Evolutionary conservation across 2,888 invertebrate species (phyloP), one percentile per base, ranked within the genome.

Genomic region (Cephus runcator): DNA sequence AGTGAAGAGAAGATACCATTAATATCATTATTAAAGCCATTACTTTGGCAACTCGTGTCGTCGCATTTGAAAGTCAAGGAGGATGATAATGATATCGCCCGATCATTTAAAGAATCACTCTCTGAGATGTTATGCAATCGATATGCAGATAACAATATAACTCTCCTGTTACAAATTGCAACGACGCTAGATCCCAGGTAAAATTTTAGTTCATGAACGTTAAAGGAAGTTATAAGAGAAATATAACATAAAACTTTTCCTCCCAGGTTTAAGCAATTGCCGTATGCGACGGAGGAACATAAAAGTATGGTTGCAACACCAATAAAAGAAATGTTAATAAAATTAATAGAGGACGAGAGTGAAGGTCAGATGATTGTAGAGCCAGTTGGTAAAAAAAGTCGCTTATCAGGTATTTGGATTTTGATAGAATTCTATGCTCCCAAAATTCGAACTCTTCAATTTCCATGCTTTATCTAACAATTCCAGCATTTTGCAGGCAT

Each of bases 1-100:
- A 87, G 87, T 80, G 90, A 90, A 80, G 90, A 90, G 76, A 89
- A 90, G 78, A 85, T 85, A 33, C 88, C 90, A n/a, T 82, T 89
- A 11, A 85, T 90, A 73, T 90, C 90, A 15, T 82, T 90, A 71
- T 81, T 90, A 36, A 89, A 89, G 80, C 90, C 90, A 23, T 82
- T 90, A 31, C 81, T 89, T 30, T 87, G 87, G 83, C 89, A 90
- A 76, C 83, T 90, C 11, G 85, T 86, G 9, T 87, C 85, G 75
- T 83, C 85, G 6, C 88, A 90, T 79, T 83, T 90, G 15, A 87
- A 89, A 80, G 80, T 82, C 12, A 86, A 86, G 75, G 82, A 84
- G 9, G 79, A 81, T 1, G 89, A 88, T 79, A 87, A 87, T 34
- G 76, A 81, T 30, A 81, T 84, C 34, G 85, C 86, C 15, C 79